phyloP scores from a whole-genome alignment of 2,113 vertebrate genomes.

The Eretmochelys imbricata region DNA sequence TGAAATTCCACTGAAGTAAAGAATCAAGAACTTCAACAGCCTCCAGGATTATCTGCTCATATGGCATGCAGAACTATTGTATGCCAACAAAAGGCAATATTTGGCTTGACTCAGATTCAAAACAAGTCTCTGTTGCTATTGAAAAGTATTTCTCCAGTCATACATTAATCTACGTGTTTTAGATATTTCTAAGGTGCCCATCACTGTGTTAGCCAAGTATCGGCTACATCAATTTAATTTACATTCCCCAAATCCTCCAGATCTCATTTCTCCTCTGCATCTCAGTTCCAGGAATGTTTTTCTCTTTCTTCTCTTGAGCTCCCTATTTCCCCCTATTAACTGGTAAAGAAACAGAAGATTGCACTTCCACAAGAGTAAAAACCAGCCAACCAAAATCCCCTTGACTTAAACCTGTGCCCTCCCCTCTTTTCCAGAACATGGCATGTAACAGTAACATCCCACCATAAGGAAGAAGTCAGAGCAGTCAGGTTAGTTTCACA shows the following conservation, averaged over 20 bases:
- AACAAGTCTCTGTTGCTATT: neutral
- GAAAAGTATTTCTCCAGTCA: neutral
- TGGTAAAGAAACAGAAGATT: neutral
- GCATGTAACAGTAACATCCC: neutral
- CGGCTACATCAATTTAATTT: neutral
- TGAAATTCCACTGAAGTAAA: neutral
- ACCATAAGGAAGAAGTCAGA: conserved; percentile 33
- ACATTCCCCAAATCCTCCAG: neutral
- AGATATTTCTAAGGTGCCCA: neutral
- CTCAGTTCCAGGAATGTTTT: neutral
- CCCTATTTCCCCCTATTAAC: neutral
- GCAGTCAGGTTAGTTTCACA: conserved; percentile 49
- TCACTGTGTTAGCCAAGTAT: neutral
- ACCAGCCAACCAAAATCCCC: neutral
- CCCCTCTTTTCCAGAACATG: conserved; percentile 36
- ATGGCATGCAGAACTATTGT: neutral
- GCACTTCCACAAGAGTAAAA: neutral
- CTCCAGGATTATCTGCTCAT: neutral
- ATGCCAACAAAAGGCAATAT: neutral
- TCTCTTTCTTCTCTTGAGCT: neutral
- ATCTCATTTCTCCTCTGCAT: neutral
- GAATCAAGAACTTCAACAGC: neutral
- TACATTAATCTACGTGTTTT: neutral
- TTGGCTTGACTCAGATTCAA: neutral
- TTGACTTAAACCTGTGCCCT: neutral